A percentile compares a stretch with the other conserved stretches of the same genome.
Conservation (phyloP, 2,797 vertebrate genomes). For the Gobionotothen gibberifrons region DNA sequence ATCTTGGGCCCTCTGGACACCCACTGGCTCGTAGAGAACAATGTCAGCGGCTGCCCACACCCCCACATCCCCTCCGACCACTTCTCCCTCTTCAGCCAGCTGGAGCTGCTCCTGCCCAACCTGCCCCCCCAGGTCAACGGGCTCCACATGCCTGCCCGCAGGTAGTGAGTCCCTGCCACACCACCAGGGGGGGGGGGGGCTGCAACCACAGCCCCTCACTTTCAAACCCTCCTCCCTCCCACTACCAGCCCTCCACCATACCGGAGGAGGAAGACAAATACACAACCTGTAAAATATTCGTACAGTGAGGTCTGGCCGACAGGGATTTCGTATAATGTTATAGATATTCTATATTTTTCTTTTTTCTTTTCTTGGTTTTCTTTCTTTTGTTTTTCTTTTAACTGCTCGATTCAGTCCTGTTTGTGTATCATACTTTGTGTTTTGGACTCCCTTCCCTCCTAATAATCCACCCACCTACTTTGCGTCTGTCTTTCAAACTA, state of each 20-base stretch:
- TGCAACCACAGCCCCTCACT: slow-evolving; percentile 64
- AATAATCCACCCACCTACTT: slow-evolving; percentile 42
- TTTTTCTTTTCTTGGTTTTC: slow-evolving; percentile 73
- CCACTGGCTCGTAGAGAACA: slow-evolving; percentile 97
- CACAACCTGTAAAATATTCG: slow-evolving; percentile 89
- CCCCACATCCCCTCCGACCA: slow-evolving; percentile 99
- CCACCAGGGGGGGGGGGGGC: slow-evolving; percentile 66
- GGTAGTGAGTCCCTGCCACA: slow-evolving; percentile 90
- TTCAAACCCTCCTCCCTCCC: slow-evolving; percentile 63
- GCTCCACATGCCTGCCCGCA: slow-evolving; percentile 95
- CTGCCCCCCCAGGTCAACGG: slow-evolving; percentile 93
- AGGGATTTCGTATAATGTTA: slow-evolving; percentile 89
- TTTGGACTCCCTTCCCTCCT: slow-evolving; percentile 70
- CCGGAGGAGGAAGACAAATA: slow-evolving; percentile 76
- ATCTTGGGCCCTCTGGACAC: slow-evolving; percentile 96
- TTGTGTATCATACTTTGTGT: slow-evolving; percentile 80
- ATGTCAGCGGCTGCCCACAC: slow-evolving; percentile 96
- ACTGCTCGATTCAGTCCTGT: slow-evolving; percentile 85
- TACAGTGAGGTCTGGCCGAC: slow-evolving; percentile 93
- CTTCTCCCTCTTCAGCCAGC: slow-evolving; percentile 98
- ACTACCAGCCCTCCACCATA: slow-evolving; percentile 78
- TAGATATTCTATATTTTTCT: slow-evolving; percentile 85
- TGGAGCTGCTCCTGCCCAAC: slow-evolving; percentile 97
- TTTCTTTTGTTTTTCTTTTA: slow-evolving; percentile 80
- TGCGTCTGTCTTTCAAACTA: slow-evolving; percentile 61